Percentiles rank a stretch among this genome's conserved stretches.
Evolutionary conservation across 2,797 vertebrate species (phyloP).

Genomic region (Lophius americanus): DNA sequence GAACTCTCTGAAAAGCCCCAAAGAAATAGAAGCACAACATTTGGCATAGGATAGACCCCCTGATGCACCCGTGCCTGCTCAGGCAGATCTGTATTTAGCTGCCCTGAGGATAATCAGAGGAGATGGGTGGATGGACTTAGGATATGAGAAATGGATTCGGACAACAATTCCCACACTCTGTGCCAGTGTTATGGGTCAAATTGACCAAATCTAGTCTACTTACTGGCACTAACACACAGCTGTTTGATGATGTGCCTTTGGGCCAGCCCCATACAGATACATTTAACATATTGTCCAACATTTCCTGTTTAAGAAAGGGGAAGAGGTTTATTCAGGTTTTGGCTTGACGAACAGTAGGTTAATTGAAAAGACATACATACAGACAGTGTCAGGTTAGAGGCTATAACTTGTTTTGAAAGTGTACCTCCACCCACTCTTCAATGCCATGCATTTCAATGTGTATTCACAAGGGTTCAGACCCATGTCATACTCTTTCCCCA

Average conservation of each 20-base stretch:
- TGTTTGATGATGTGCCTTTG: conserved; percentile 76
- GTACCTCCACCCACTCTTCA: neutral
- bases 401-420: conserved; percentile 10
- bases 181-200: conserved; percentile 77
- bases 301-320: conserved; percentile 20
- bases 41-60: conserved; percentile 75
- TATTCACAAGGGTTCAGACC: conserved; percentile 26
- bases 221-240: conserved; percentile 75
- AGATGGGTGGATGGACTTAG: conserved; percentile 63
- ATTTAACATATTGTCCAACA: conserved; percentile 57
- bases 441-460: conserved; percentile 38
- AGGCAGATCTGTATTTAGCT: conserved; percentile 80
- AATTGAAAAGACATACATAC: conserved; percentile 6
- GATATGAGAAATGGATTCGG: conserved; percentile 75
- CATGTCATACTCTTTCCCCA: conserved; percentile 43
- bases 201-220: conserved; percentile 76
- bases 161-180: conserved; percentile 47
- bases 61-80: conserved; percentile 77
- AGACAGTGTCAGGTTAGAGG: conserved; percentile 1
- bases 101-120: conserved; percentile 69
- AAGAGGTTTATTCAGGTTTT: neutral
- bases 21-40: conserved; percentile 68
- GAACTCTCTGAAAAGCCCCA: conserved; percentile 61
- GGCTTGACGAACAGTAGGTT: neutral
- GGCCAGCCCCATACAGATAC: conserved; percentile 57